Percentiles rank a stretch among this genome's conserved stretches.
Conservation (phyloP, 2,797 vertebrate genomes). For the Danio albolineatus region DNA sequence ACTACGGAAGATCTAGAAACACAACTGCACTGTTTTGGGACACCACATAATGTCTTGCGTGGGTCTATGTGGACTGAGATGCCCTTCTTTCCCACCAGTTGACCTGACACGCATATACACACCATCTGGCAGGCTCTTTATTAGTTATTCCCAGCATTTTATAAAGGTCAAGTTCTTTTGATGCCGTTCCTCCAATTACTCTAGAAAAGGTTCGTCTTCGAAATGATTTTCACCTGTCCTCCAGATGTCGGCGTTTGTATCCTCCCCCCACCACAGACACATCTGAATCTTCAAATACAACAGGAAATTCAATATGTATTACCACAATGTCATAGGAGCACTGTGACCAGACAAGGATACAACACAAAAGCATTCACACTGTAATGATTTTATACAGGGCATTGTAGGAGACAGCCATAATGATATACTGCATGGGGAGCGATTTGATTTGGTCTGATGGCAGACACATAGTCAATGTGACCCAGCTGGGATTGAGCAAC, state of each 20-base stretch:
- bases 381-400: constrained; percentile 41
- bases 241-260: constrained; percentile 41
- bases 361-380: not conserved
- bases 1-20: too few species aligned
- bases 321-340: constrained; percentile 3
- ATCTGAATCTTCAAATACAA: not conserved
- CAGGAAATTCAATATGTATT: constrained; percentile 1
- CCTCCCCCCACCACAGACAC: constrained; percentile 12
- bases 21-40: not conserved
- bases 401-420: constrained; percentile 25
- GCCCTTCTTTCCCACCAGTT: not conserved
- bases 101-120: constrained; percentile 13
- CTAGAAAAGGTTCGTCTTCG: constrained; percentile 25
- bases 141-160: constrained; percentile 43
- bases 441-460: constrained; percentile 28
- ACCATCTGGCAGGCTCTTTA: constrained; percentile 37
- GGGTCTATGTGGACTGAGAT: not conserved
- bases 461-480: not conserved
- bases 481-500: constrained; percentile 19
- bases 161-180: constrained; percentile 54
- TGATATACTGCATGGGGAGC: not conserved
- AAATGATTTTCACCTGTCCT: constrained; percentile 48
- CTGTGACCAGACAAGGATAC: not conserved
- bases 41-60: not conserved
- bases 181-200: constrained; percentile 34